Evolutionary conservation across 2,888 invertebrate species (phyloP).

Genomic region (Ganaspis brasiliensis): DNA sequence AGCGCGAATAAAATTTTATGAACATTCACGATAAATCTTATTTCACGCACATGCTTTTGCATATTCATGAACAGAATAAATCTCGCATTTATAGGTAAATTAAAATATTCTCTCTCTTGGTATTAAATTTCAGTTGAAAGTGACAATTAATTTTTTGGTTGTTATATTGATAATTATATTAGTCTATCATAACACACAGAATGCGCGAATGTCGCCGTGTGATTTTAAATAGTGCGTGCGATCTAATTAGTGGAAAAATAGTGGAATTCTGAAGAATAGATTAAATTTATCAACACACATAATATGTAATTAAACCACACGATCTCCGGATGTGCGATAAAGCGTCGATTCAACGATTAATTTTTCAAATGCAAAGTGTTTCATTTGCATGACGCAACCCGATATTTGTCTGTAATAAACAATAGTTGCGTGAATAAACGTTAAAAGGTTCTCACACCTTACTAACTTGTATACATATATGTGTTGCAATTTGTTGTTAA

Average conservation of each 20-base stretch:
- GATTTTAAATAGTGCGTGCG: neutral
- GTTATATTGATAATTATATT: slow-evolving; percentile 18
- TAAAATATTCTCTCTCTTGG: slow-evolving; percentile 5
- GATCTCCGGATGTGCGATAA: slow-evolving; percentile 30
- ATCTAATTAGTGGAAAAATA: slow-evolving; percentile 3
- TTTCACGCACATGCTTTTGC: slow-evolving; percentile 26
- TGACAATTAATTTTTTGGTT: slow-evolving; percentile 20
- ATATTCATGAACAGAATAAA: slow-evolving; percentile 30
- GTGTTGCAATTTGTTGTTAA: slow-evolving; percentile 27
- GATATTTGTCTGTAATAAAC: slow-evolving; percentile 36
- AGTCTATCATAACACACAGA: no score
- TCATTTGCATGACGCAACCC: slow-evolving; percentile 25
- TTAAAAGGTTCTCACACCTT: slow-evolving; percentile 25
- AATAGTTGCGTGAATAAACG: slow-evolving; percentile 30
- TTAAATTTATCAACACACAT: slow-evolving; percentile 13
- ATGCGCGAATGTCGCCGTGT: no score
- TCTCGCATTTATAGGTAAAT: slow-evolving; percentile 18
- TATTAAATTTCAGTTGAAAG: slow-evolving; percentile 14
- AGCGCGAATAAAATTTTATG: slow-evolving; percentile 38
- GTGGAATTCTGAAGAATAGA: slow-evolving; percentile 3
- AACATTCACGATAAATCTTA: slow-evolving; percentile 20
- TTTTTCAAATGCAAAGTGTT: slow-evolving; percentile 32
- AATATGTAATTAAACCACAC: slow-evolving; percentile 21
- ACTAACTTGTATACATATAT: neutral
- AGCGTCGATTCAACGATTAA: slow-evolving; percentile 30